Evolutionary conservation across 2,797 vertebrate species (phyloP), one percentile per base, ranked within the genome.

Genomic region (Lagodon rhomboides): DNA sequence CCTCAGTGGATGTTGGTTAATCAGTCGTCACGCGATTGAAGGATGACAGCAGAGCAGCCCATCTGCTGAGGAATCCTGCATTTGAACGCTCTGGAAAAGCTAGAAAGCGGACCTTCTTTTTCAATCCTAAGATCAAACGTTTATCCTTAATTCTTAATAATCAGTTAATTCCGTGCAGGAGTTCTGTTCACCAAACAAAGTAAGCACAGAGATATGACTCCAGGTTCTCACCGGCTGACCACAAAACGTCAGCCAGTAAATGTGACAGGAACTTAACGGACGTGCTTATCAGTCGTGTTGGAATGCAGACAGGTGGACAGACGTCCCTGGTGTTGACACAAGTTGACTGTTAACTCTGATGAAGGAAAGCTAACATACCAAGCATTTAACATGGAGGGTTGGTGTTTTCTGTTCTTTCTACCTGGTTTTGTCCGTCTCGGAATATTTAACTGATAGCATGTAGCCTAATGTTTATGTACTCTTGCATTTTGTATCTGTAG

Each of bases 391-490:
- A 20, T 34, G 43, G 22, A 68, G 59, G 62, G 12, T 25, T 25
- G 5, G 15, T 16, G 10, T 25, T 25, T 50, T 30, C 2, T 46
- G 15, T 47, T 49, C n/a, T 25, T 3, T 56, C 54, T 11, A 49
- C 23, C 10, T 60, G 75, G 69, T 51, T 68, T 27, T 58, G 9
- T 56, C 50, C n/a, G n/a, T 43, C 23, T 73, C 46, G 41, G 46
- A 60, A 68, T 85, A 85, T 84, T 73, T 90, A 83, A 79, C 81
- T 53, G 49, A 63, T 78, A 89, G 89, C 90, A 93, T 91, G 89
- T 88, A 77, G 77, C 79, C 62, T 68, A 63, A 81, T 65, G 75
- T 87, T 89, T 73, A 76, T 81, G 76, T 86, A 82, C 60, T 77
- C 74, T 75, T 75, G 75, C 71, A 62, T 89, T 91, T 84, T 87